Base-by-base conservation (phyloP, 2,888 invertebrate genomes). In the Abscondita cerata region DNA sequence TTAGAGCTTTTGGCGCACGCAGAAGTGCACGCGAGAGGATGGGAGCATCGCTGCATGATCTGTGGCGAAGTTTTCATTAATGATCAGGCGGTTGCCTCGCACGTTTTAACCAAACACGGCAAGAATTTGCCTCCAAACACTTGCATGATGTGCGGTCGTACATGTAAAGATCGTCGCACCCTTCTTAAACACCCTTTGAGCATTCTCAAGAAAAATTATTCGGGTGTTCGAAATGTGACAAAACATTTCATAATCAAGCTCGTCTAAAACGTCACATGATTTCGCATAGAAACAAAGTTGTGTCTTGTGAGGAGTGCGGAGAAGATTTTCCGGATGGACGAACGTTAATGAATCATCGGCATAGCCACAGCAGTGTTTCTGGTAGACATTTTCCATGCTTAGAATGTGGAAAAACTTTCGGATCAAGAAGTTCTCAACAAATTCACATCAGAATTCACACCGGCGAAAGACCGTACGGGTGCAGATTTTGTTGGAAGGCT, bases 381-480 rank as follows among this genome's bases (percentile, higher is more conserved):
- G 83, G 83, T 0, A 68, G 90, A 62, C 87, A 91, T 58, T 93
- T 93, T 75, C 92, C 92, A 0, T 93, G 93, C 73, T 83, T 87
- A 68, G 92, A 92, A 72, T 93, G 93, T 73, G 92, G 93, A 68
- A 93, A 93, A 76, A 91, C 92, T 12, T 93, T 93, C 74, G 93
- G 93, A 0, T 93, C 93, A 12, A 86, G 92, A 9, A 91, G 91
- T 72, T 92, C 92, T 0, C 92, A 92, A 72, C 93, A 93, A 81
- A 93, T 93, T 70, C 93, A 93, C 79, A 87, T 93, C 51, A 86
- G 93, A 46, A 93, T 93, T 68, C 93, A 93, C 75, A 93, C 93
- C 0, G 92, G 89, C 2, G 93, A 93, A 77, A 83, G 92, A 36
- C 93, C 93, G 0, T 93, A 93, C 73, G 92, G 91, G 0, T 93